A percentile compares a stretch with the other conserved stretches of the same genome.
phyloP scores from a whole-genome alignment of 2,113 vertebrate species.

The Bambusicola thoracicus region DNA sequence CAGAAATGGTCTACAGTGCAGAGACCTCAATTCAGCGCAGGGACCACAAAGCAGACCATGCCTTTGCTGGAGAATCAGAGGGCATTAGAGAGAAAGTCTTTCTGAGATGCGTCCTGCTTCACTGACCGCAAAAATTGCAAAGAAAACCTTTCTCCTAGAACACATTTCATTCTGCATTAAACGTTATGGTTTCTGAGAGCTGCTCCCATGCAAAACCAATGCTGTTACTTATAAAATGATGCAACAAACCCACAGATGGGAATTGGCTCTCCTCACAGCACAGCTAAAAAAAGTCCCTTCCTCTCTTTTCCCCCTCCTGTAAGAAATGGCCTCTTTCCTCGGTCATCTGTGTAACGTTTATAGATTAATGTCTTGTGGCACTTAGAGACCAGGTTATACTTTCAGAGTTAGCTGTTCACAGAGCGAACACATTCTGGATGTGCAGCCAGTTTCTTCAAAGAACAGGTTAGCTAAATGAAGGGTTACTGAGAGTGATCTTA shows the following conservation, averaged over 20 bases:
- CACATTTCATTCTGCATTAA: conserved; percentile 15
- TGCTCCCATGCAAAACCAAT: conserved; percentile 30
- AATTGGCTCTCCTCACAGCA: conserved; percentile 35
- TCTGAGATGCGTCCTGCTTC: background rate
- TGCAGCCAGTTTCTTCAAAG: conserved; percentile 8
- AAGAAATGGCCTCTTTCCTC: conserved; percentile 50
- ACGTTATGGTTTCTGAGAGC: background rate
- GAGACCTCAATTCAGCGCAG: background rate
- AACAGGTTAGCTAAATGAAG: background rate
- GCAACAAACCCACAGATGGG: conserved; percentile 55
- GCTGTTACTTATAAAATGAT: conserved; percentile 33
- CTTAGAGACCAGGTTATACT: background rate
- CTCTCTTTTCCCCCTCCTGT: background rate
- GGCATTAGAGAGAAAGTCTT: background rate
- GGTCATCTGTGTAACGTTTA: conserved; percentile 46
- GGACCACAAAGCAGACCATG: background rate
- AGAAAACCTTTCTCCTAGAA: background rate
- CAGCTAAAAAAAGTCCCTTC: background rate
- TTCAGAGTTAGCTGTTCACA: conserved; percentile 2
- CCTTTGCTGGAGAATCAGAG: conserved; percentile 18
- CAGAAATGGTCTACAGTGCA: background rate
- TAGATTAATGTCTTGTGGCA: conserved; percentile 56
- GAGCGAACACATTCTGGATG: conserved; percentile 23
- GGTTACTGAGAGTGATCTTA: background rate
- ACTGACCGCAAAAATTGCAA: background rate